Percentiles rank a stretch among this genome's conserved stretches.
Conservation (phyloP, 1,140 invertebrate genomes). For the Trachelipus rathkii region DNA sequence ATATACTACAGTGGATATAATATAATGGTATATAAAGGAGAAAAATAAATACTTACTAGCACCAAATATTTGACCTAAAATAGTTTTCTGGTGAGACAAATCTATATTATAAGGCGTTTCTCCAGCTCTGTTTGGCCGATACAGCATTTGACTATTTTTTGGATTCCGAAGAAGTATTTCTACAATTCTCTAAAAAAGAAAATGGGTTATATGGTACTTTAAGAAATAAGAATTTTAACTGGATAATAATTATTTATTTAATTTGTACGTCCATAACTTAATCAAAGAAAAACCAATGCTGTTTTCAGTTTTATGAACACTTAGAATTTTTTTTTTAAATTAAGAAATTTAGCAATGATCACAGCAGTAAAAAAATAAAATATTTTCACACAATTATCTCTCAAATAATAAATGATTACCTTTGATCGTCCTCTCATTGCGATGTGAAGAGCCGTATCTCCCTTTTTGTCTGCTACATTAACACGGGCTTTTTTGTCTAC, state of each 20-base stretch:
- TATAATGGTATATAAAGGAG: conserved; percentile 10
- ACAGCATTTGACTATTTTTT: conserved; percentile 91
- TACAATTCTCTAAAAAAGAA: conserved; percentile 61
- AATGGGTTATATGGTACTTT: too few relatives aligned
- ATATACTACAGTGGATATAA: too few relatives aligned
- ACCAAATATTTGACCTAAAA: conserved; percentile 91
- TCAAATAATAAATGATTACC: conserved; percentile 50
- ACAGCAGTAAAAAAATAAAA: too few relatives aligned
- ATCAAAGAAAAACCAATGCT: too few relatives aligned
- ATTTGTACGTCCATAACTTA: too few relatives aligned
- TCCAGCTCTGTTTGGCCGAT: conserved; percentile 82
- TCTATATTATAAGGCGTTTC: conserved; percentile 99
- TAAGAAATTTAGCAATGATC: too few relatives aligned
- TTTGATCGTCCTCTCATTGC: conserved; percentile 91
- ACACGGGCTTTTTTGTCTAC: conserved; percentile 92
- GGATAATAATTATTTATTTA: too few relatives aligned
- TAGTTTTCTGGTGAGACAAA: conserved; percentile 86
- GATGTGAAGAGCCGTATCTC: conserved; percentile 94
- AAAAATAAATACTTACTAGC: conserved; percentile 62
- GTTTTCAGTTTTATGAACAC: too few relatives aligned
- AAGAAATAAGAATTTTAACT: too few relatives aligned
- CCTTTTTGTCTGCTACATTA: conserved; percentile 85
- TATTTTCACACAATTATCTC: too few relatives aligned
- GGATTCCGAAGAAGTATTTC: conserved; percentile 92
- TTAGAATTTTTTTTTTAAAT: too few relatives aligned